These are phyloP conservation scores for Cynopterus sphinx DNA, from an alignment of 2,797 vertebrate genomes.

Conservation along the genomic window DNA sequence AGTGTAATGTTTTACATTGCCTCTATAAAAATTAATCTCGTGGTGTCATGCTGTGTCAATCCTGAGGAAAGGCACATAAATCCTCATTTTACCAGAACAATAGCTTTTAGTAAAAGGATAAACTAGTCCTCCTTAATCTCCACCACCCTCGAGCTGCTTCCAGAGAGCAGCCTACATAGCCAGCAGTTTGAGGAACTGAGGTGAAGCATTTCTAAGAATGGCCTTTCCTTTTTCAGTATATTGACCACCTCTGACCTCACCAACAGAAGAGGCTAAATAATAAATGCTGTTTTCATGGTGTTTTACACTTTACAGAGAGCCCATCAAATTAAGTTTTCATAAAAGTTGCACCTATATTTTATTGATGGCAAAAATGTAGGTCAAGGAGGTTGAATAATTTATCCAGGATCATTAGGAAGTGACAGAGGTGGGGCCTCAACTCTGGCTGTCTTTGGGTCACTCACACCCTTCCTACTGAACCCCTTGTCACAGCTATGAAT, in stretches of 20 bases:
- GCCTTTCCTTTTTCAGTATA: neutral
- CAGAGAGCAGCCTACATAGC: neutral
- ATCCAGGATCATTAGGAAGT: neutral
- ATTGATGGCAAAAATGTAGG: neutral
- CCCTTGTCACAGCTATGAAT: neutral
- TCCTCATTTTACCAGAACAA: slow-evolving; percentile 45
- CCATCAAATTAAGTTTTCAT: neutral
- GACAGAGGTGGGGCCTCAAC: neutral
- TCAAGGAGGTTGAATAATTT: neutral
- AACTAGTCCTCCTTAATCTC: slow-evolving; percentile 35
- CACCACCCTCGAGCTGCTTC: neutral
- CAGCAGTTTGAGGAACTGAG: neutral
- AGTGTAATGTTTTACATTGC: neutral
- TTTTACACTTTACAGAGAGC: neutral
- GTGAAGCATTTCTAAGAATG: neutral
- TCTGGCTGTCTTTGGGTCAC: neutral
- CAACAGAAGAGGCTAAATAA: neutral
- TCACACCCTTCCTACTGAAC: neutral
- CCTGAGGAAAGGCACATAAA: slow-evolving; percentile 57
- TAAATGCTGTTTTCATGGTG: neutral
- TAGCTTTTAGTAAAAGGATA: slow-evolving; percentile 60
- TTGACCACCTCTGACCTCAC: neutral
- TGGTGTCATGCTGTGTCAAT: neutral
- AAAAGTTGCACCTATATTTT: neutral
- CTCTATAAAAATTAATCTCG: slow-evolving; percentile 50